Conservation (phyloP, 2,113 vertebrate species). For the Oreochromis niloticus region DNA sequence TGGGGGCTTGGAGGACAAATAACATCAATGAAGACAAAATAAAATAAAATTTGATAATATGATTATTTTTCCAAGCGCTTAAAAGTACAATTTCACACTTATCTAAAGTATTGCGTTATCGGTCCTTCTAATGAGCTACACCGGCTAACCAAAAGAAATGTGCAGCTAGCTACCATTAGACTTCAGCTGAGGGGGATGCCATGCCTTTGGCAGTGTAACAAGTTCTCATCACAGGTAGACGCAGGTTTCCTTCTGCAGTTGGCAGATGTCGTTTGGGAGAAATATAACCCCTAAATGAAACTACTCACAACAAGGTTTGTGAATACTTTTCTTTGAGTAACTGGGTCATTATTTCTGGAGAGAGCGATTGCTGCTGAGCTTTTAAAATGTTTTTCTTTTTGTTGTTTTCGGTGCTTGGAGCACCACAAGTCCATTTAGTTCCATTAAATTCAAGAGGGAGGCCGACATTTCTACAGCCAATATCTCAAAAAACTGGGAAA, state of each 20-base stretch:
- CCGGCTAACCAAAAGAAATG: not conserved
- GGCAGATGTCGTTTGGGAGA: not conserved
- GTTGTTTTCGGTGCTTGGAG: not conserved
- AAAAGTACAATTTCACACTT: not conserved
- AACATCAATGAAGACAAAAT: not conserved
- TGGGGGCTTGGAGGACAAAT: not conserved
- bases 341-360: not conserved
- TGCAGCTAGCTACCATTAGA: not conserved
- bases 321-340: not conserved
- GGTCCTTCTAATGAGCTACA: not conserved
- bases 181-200: not conserved
- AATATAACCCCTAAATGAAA: not conserved
- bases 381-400: not conserved
- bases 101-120: not conserved
- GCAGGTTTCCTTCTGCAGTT: not conserved
- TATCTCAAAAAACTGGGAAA: not conserved
- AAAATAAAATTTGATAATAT: not conserved
- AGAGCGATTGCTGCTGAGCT: not conserved
- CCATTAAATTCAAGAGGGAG: not conserved
- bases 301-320: not conserved
- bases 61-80: not conserved
- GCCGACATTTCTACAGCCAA: not conserved
- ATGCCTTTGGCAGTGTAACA: not conserved
- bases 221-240: not conserved
- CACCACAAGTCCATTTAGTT: not conserved